A percentile compares a stretch with the other conserved stretches of the same genome.
These are phyloP conservation scores for Cryptotis parvus DNA, from an alignment of 2,113 vertebrate species.

Conservation along the genomic window DNA sequence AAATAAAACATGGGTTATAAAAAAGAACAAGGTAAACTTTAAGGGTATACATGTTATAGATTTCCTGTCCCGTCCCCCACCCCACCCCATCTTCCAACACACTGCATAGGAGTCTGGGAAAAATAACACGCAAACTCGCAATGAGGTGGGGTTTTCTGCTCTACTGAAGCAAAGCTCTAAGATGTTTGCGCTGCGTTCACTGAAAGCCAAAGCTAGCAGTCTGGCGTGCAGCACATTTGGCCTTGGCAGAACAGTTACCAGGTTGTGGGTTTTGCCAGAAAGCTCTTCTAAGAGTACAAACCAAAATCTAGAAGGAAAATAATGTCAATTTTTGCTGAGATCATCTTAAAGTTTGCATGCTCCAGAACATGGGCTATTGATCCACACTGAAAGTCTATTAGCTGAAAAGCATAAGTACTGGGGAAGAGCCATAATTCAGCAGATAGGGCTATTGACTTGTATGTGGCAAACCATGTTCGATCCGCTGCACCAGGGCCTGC, in stretches of 20 bases:
- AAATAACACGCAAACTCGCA: background rate
- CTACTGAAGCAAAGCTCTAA: background rate
- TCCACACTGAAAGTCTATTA: background rate
- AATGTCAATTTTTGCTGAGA: background rate
- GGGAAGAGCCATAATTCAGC: background rate
- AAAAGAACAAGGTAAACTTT: background rate
- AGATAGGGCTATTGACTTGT: too few species aligned
- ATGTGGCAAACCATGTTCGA: too few species aligned
- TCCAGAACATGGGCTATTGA: background rate
- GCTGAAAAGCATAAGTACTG: conserved; percentile 34
- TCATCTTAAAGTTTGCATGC: background rate
- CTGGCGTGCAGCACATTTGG: background rate
- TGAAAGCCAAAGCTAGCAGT: background rate
- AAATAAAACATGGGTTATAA: background rate
- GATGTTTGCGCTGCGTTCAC: background rate
- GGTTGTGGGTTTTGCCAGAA: conserved; percentile 18
- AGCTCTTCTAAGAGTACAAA: conserved; percentile 45
- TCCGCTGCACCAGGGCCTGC: too few species aligned
- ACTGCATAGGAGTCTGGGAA: background rate
- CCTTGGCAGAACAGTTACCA: background rate
- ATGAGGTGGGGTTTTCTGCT: background rate
- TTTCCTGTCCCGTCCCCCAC: too few species aligned
- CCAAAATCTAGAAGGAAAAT: conserved; percentile 10
- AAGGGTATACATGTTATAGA: background rate
- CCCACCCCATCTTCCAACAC: background rate